A percentile compares a stretch with the other conserved stretches of the same genome.
These are phyloP conservation scores for Lepidocyrtoides sp. DNA, from an alignment of 2,888 invertebrate genomes.

Conservation along the genomic window DNA sequence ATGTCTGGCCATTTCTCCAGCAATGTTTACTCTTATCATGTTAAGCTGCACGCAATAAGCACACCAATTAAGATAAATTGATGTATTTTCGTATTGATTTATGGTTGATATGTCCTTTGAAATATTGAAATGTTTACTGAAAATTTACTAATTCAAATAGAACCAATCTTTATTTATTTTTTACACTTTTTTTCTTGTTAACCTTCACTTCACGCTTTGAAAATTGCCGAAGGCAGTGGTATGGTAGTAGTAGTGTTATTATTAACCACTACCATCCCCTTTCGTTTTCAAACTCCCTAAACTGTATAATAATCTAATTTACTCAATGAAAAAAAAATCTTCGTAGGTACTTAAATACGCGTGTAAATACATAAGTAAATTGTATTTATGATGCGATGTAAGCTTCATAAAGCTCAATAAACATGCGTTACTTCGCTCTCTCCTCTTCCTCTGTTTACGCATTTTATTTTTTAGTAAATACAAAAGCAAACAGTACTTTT, in stretches of 20 bases:
- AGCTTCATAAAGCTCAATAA: neutral
- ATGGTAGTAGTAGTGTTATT: neutral
- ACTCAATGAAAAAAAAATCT: neutral
- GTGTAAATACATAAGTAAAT: neutral
- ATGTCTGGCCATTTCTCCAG: too few species aligned
- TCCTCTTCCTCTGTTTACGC: constrained; percentile 12
- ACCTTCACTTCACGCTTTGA: constrained; percentile 26
- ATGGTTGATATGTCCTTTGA: too few species aligned
- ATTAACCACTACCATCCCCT: neutral
- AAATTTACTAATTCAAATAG: too few species aligned
- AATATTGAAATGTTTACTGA: too few species aligned
- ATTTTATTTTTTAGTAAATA: neutral
- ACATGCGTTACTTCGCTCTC: neutral
- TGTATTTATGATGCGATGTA: too few species aligned
- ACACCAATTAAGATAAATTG: too few species aligned
- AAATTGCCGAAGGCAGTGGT: neutral
- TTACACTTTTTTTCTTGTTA: neutral
- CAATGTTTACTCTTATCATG: too few species aligned
- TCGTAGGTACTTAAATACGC: neutral
- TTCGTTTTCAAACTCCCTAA: constrained; percentile 1
- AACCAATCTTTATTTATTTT: neutral
- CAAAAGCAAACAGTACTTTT: neutral
- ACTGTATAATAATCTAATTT: neutral
- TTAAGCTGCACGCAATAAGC: too few species aligned
- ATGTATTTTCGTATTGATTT: too few species aligned